Evolutionary conservation across 2,888 invertebrate species (phyloP).

Genomic region (Metallyticus violacea): DNA sequence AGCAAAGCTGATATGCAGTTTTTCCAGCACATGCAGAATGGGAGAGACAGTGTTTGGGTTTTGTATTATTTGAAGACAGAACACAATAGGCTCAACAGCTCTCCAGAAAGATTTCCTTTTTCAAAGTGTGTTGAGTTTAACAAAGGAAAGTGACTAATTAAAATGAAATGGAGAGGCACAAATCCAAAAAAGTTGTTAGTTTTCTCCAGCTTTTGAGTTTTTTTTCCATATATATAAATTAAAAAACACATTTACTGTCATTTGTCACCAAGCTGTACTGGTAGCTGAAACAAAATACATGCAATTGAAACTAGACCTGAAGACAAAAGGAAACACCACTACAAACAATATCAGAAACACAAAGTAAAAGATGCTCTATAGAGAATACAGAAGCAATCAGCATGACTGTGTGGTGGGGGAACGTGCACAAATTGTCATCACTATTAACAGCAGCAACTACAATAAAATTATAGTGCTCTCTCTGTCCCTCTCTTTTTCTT

Average conservation of each 20-base stretch:
- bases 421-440: not conserved
- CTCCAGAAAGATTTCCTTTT: not conserved
- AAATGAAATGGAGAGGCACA: not conserved
- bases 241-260: not conserved
- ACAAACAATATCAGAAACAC: not conserved
- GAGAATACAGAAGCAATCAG: not conserved
- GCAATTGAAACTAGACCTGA: not conserved
- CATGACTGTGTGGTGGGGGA: not conserved
- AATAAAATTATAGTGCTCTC: not conserved
- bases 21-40: not conserved
- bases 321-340: not conserved
- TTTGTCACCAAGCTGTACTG: not conserved
- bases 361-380: too few relatives aligned
- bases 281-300: not conserved
- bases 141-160: not conserved
- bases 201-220: not conserved
- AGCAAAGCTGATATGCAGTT: not conserved
- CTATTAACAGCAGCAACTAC: not conserved
- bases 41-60: not conserved
- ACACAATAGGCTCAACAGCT: too few relatives aligned
- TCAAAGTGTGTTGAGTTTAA: not conserved
- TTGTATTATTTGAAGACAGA: not conserved
- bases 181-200: not conserved
- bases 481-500: conserved; percentile 27
- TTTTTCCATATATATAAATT: not conserved